Evolutionary conservation across 2,113 vertebrate species (phyloP).

Genomic region (Cebidichthys violaceus): DNA sequence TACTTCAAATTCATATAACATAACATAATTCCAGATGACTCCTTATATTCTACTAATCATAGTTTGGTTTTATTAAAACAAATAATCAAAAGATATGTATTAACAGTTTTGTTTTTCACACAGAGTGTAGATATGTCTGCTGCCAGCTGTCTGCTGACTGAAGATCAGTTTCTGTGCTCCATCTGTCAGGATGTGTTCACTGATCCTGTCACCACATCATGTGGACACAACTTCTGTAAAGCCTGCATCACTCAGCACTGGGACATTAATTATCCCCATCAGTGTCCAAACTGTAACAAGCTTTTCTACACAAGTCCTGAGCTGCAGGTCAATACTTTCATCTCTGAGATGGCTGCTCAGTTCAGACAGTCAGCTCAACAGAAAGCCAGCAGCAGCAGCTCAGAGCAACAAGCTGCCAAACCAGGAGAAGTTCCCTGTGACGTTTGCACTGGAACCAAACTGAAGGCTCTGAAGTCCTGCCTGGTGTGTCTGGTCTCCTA

Average conservation of each 20-base stretch:
- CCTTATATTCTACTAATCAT: neutral
- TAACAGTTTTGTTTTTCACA: neutral
- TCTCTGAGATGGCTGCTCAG: neutral
- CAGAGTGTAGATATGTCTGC: neutral
- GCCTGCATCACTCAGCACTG: too few species aligned
- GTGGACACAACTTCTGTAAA: neutral
- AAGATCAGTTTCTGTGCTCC: too few species aligned
- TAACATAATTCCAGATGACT: neutral
- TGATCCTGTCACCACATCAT: neutral
- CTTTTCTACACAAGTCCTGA: neutral
- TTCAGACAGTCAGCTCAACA: neutral
- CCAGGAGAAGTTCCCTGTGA: too few species aligned
- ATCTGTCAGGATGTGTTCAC: neutral
- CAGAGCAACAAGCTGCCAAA: too few species aligned
- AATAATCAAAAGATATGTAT: neutral
- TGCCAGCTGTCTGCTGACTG: too few species aligned
- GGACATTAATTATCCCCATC: neutral
- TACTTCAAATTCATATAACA: neutral
- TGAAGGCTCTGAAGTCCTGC: too few species aligned
- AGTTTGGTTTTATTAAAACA: neutral
- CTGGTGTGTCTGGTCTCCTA: too few species aligned
- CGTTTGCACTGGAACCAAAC: too few species aligned
- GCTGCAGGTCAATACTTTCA: neutral
- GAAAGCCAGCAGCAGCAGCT: slow-evolving; percentile 7
- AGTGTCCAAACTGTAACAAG: neutral